Evolutionary conservation across 2,888 invertebrate genomes (phyloP).

Genomic region (Dryadula phaetusa): DNA sequence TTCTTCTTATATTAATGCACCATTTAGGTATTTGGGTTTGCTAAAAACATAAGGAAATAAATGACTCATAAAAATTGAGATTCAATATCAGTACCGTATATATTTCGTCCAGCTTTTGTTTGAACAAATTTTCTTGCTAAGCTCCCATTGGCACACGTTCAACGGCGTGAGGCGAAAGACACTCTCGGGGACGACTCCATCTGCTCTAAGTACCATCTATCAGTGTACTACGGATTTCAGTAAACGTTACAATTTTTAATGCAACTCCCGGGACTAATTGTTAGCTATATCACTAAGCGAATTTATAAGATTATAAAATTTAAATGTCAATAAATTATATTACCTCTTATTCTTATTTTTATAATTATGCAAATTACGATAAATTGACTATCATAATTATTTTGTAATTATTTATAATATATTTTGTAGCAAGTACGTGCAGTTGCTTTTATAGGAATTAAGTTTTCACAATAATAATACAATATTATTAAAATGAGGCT

Average conservation of each 20-base stretch:
- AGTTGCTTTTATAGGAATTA: background rate
- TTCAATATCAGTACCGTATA: conserved; percentile 14
- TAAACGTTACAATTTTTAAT: conserved; percentile 64
- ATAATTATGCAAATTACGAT: background rate
- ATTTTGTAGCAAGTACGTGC: background rate
- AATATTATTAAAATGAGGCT: background rate
- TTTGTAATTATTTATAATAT: no score
- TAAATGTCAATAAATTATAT: conserved; percentile 12
- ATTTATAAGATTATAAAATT: conserved; percentile 42
- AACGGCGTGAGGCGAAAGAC: conserved; percentile 73
- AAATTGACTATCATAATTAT: no score
- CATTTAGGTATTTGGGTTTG: no score
- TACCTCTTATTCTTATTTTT: no score
- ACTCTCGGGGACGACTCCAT: conserved; percentile 77
- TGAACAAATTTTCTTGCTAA: conserved; percentile 52
- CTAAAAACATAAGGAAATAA: background rate
- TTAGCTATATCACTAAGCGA: conserved; percentile 59
- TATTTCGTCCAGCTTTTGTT: conserved; percentile 29
- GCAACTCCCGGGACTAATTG: conserved; percentile 63
- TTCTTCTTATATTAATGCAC: no score
- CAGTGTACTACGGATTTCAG: conserved; percentile 70
- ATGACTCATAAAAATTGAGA: background rate
- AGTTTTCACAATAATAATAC: background rate
- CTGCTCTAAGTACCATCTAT: conserved; percentile 78
- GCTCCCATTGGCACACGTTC: conserved; percentile 76